phyloP scores from a whole-genome alignment of 2,113 vertebrate genomes.

The Glaucomys volans region DNA sequence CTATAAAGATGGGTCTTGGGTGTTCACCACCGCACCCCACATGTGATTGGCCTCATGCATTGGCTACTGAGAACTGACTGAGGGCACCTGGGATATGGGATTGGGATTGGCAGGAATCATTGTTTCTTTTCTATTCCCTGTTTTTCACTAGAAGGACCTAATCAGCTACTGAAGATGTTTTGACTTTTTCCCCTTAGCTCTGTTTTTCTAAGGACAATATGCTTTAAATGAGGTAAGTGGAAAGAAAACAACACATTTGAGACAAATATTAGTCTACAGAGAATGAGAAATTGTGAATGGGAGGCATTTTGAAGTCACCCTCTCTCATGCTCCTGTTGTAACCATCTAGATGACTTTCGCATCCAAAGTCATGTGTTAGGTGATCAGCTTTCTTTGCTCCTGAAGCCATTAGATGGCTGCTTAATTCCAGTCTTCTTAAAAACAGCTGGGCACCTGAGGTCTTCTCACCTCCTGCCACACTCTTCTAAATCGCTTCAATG shows the following conservation, averaged over 20 bases:
- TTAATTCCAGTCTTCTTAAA: background rate
- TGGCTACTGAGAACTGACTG: background rate
- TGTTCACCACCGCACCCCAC: background rate
- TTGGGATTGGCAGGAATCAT: background rate
- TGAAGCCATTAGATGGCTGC: background rate
- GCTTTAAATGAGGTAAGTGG: conserved; percentile 42
- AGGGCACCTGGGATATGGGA: background rate
- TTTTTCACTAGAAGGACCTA: conserved; percentile 50
- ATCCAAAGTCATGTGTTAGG: background rate
- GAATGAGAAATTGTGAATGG: conserved; percentile 27
- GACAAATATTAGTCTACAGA: conserved; percentile 28
- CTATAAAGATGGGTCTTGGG: no score
- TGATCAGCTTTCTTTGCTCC: background rate
- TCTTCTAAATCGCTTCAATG: background rate
- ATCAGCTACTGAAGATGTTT: conserved; percentile 58
- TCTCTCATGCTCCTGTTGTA: background rate
- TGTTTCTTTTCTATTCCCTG: conserved; percentile 15
- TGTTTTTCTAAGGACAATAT: conserved; percentile 60
- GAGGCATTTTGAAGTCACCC: background rate
- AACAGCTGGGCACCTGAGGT: background rate
- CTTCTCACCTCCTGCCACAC: background rate
- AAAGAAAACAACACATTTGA: conserved; percentile 47
- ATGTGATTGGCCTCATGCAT: background rate
- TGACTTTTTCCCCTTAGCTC: conserved; percentile 33
- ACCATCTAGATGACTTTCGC: background rate